Evolutionary conservation across 2,888 invertebrate genomes (phyloP), one percentile per base, ranked within the genome.

Genomic region (Elmis aenea): DNA sequence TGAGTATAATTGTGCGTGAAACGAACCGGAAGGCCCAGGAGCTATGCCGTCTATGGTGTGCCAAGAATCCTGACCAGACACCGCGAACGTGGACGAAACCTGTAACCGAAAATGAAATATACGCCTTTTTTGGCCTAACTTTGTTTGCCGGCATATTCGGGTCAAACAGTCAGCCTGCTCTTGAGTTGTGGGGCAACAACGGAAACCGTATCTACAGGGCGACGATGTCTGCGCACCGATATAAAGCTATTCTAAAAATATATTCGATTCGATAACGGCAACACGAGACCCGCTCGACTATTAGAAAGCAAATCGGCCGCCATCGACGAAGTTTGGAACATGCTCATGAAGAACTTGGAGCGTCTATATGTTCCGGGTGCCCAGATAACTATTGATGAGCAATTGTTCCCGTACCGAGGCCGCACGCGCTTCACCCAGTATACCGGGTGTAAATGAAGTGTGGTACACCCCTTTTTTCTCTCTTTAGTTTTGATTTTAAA

Each of bases 91-190:
- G n/a, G n/a, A n/a, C n/a, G n/a, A n/a, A n/a, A n/a, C n/a, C n/a
- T n/a, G n/a, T n/a, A 23, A 23, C 4, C n/a, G 10, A 23, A 23
- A 23, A 23, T 23, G 23, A 23, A 23, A 23, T 8, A n/a, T 23
- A 23, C 23, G 23, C 23, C 23, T n/a, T n/a, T n/a, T n/a, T n/a
- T n/a, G n/a, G n/a, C n/a, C 4, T 23, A 23, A 4, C 4, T 5
- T 23, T 23, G 23, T 23, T 23, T 23, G n/a, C 23, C 10, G 23
- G 23, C 23, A 23, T 23, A 23, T 23, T 23, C n/a, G 23, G 23
- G 4, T 4, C 23, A 4, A 23, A 23, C 23, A 23, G 5, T 23
- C 3, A 23, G 23, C 23, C 23, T 23, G 23, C 23, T 5, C n/a
- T 5, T 23, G n/a, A 23, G 5, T 23, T 23, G n/a, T 23, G 23